Conservation (phyloP, 2,888 invertebrate species). For the Bombylius discolor region DNA sequence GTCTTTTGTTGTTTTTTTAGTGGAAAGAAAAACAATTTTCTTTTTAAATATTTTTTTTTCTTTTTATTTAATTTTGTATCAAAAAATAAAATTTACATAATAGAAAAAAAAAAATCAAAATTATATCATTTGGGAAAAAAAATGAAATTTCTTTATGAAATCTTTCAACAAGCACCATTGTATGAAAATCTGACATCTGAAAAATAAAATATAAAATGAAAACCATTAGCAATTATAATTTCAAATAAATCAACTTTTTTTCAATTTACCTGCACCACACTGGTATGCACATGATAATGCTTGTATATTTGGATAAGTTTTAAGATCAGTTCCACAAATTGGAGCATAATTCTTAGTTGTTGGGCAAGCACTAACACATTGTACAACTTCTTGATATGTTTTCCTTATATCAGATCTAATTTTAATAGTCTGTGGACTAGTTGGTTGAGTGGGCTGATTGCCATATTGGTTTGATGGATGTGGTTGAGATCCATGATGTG, state of each 20-base stretch:
- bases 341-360: background rate
- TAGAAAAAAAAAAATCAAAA: no score
- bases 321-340: background rate
- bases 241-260: background rate
- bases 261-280: conserved; percentile 2
- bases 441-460: no score
- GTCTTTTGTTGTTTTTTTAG: no score
- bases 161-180: background rate
- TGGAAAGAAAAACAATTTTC: no score
- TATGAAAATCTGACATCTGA: background rate
- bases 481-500: background rate
- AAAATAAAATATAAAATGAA: background rate
- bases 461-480: no score
- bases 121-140: no score
- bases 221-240: background rate
- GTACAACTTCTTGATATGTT: background rate
- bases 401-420: background rate
- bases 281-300: background rate
- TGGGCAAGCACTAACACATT: background rate
- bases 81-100: no score
- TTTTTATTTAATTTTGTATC: no score
- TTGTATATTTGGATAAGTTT: background rate
- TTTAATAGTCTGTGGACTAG: no score
- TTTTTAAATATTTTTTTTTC: no score
- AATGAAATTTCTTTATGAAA: no score